Evolutionary conservation across 2,113 vertebrate genomes (phyloP), one percentile per base, ranked within the genome.

Genomic region (Hypocryptadius cinnamomeus): DNA sequence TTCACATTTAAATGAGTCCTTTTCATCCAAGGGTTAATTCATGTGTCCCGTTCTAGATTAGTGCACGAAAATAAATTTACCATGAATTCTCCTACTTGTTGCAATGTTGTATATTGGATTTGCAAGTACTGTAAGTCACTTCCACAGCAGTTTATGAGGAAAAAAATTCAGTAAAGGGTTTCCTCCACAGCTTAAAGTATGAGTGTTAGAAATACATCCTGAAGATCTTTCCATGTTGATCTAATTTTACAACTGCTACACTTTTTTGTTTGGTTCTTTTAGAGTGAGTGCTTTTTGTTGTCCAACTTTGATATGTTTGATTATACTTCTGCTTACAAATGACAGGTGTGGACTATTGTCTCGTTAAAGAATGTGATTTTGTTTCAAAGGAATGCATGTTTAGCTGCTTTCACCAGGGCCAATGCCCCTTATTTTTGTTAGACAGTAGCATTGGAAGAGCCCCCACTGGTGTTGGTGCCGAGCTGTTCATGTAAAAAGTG

Each of bases 391-490:
- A 87, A 57, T 66, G 70, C 94, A 57, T 74, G 86, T 94, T 82
- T 87, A 83, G 56, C 56, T 76, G 13, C 65, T 77, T 72, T 53
- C n/a, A 39, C 28, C 73, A 27, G 20, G 60, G 35, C 30, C 40
- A 25, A 0, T 28, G 18, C 19, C 50, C 72, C 33, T 47, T 54
- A 3, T 35, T 31, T 72, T 85, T 80, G 45, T 61, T 79, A 31
- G 9, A 48, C n/a, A 68, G 64, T 33, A 37, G 54, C 2, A 4
- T 88, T 74, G 68, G 89, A 85, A 91, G 84, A 93, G 92, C 87
- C 44, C 96, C 96, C 95, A 95, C 97, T 94, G 90, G 93, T 97
- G 97, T 77, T 53, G 23, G 50, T 92, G 47, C 56, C 2, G 1
- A 79, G 45, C 47, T 59, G 17, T 28, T 27, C 17, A 50, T 51